Evolutionary conservation across 2,888 invertebrate species (phyloP).

Genomic region (Lepidochrysops patricia): DNA sequence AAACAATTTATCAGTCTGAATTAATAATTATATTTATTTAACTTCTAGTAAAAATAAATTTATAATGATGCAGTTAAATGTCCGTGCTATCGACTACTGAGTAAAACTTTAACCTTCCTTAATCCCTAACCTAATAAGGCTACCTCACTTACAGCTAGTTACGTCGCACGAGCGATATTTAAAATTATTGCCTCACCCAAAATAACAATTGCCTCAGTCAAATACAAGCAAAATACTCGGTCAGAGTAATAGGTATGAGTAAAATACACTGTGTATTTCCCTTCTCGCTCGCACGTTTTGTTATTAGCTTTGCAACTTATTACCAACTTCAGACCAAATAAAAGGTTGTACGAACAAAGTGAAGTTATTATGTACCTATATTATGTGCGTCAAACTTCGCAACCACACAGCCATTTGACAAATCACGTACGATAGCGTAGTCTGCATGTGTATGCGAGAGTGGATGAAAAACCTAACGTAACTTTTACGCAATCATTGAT

Average conservation of each 20-base stretch:
- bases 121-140: slow-evolving; percentile 70
- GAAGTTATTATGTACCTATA: too few species aligned
- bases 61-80: slow-evolving; percentile 62
- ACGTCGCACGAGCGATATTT: slow-evolving; percentile 38
- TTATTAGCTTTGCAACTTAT: too few species aligned
- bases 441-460: too few species aligned
- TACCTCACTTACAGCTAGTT: slow-evolving; percentile 63
- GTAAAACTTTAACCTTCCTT: slow-evolving; percentile 56
- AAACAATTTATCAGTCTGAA: slow-evolving; percentile 29
- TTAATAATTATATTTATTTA: slow-evolving; percentile 54
- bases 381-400: too few species aligned
- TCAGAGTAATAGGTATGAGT: too few species aligned
- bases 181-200: slow-evolving; percentile 42
- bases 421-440: too few species aligned
- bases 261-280: too few species aligned
- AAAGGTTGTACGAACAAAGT: too few species aligned
- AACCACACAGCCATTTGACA: too few species aligned
- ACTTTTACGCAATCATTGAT: too few species aligned
- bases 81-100: slow-evolving; percentile 61
- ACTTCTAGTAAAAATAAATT: slow-evolving; percentile 59
- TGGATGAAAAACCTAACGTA: too few species aligned
- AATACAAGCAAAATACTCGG: slow-evolving; percentile 18
- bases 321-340: too few species aligned
- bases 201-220: slow-evolving; percentile 21
- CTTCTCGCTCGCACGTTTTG: neutral